phyloP scores from a whole-genome alignment of 2,113 vertebrate species.

The Aviceda subcristata region DNA sequence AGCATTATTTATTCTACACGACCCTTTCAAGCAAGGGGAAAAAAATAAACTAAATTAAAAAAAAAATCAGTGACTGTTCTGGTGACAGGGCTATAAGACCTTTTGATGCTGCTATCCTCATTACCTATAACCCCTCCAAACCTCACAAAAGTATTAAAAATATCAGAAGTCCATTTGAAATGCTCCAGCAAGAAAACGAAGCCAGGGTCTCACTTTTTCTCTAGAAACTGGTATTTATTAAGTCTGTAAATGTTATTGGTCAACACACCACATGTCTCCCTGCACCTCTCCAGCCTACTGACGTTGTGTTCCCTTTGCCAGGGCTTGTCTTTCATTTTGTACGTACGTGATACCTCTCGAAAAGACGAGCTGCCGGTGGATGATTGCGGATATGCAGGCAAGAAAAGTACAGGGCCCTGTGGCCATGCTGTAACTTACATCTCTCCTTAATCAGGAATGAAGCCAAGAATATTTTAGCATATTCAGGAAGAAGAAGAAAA shows the following conservation, averaged over 20 bases:
- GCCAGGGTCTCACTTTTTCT: background rate
- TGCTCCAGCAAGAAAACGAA: background rate
- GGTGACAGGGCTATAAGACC: background rate
- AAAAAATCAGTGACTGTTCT: background rate
- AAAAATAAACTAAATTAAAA: background rate
- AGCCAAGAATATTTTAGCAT: background rate
- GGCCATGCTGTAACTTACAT: background rate
- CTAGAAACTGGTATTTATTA: background rate
- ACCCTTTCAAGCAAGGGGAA: background rate
- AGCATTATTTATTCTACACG: background rate
- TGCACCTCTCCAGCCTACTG: background rate
- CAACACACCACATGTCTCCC: fast-evolving
- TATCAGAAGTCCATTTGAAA: background rate
- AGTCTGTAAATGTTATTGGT: background rate
- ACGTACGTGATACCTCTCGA: background rate
- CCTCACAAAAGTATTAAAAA: background rate
- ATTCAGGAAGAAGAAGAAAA: background rate
- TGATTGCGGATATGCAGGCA: background rate
- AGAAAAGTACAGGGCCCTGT: background rate
- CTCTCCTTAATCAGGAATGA: background rate
- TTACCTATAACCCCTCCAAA: background rate
- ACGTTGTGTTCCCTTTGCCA: background rate
- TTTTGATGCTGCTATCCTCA: background rate
- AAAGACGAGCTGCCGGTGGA: background rate
- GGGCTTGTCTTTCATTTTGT: background rate